phyloP scores from a whole-genome alignment of 2,113 vertebrate genomes.

The Tragelaphus imberbis region DNA sequence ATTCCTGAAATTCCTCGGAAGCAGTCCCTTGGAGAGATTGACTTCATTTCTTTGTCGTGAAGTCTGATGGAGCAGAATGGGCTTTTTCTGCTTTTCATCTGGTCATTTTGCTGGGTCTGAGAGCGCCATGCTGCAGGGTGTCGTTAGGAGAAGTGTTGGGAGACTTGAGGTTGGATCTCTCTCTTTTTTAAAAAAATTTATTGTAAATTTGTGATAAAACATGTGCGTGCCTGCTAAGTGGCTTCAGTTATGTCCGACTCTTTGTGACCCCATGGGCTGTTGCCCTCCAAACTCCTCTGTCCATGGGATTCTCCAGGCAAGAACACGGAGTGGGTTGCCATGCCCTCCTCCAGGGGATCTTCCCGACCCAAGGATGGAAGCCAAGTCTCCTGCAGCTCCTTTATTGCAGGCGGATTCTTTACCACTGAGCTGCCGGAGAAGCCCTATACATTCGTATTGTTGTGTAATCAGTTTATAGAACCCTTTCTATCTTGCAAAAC shows the following conservation, averaged over 20 bases:
- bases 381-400: not conserved
- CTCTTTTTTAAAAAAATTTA: not conserved
- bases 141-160: not conserved
- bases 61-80: not conserved
- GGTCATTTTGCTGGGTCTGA: rapidly evolving
- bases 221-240: not conserved
- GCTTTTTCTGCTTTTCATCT: not conserved
- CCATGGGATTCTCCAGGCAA: not conserved
- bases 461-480: not conserved
- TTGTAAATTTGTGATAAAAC: not conserved
- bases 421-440: not conserved
- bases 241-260: rapidly evolving
- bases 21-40: not conserved
- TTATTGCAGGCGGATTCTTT: too few relatives aligned
- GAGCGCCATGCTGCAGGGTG: rapidly evolving
- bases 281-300: not conserved
- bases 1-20: not conserved
- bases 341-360: too few relatives aligned
- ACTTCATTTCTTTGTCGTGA: not conserved
- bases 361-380: too few relatives aligned
- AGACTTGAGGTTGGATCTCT: not conserved
- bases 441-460: not conserved
- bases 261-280: not conserved
- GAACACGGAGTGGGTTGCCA: not conserved
- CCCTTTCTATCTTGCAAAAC: not conserved